These are phyloP conservation scores for Leptopilina drosophilae DNA, from an alignment of 2,888 invertebrate species.

Conservation along the genomic window DNA sequence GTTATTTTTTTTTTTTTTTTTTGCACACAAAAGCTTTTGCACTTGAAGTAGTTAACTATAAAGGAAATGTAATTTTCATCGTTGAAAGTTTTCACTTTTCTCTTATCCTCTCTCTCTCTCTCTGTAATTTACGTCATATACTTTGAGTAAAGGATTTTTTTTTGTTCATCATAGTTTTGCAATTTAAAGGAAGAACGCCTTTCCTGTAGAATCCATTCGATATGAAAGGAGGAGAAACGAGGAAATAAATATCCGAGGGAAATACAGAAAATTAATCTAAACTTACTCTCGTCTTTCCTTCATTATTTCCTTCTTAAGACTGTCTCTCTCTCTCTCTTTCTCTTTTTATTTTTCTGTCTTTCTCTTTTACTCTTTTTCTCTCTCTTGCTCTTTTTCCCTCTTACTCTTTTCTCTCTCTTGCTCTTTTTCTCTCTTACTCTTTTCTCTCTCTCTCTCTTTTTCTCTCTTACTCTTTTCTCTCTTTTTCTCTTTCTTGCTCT, in stretches of 20 bases:
- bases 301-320: conserved; percentile 45
- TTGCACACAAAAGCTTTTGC: not conserved
- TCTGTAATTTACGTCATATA: conserved; percentile 13
- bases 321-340: conserved; percentile 40
- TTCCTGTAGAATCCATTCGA: conserved; percentile 31
- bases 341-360: no score
- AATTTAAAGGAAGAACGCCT: conserved; percentile 27
- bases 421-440: no score
- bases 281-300: conserved; percentile 56
- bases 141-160: conserved; percentile 22
- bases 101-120: not conserved
- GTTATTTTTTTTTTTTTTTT: not conserved
- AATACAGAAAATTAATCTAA: conserved; percentile 40
- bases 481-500: no score
- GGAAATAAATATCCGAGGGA: conserved; percentile 30
- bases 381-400: no score
- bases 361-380: no score
- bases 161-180: conserved; percentile 19
- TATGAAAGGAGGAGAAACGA: conserved; percentile 40
- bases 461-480: no score
- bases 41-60: conserved; percentile 1
- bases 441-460: no score
- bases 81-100: conserved; percentile 10
- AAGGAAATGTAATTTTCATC: conserved; percentile 16
- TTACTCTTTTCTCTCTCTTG: no score